A percentile compares a stretch with the other conserved stretches of the same genome.
Evolutionary conservation across 2,888 invertebrate species (phyloP).

Genomic region (Apamea monoglypha): DNA sequence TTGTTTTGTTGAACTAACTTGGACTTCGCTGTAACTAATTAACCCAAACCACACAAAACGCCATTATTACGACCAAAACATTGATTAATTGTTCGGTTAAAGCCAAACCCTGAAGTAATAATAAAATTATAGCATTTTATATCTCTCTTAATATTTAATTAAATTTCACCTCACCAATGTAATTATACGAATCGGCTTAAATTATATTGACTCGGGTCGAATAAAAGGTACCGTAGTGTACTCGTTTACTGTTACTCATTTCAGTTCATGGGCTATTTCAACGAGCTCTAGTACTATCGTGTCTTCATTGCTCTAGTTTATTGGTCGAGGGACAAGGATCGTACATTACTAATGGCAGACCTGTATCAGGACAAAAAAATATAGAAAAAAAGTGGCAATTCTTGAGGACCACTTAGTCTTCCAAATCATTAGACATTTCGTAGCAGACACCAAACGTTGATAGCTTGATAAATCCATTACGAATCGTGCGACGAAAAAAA

Average conservation of each 20-base stretch:
- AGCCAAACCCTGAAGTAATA: slow-evolving; percentile 13
- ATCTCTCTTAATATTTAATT: slow-evolving; percentile 56
- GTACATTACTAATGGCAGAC: slow-evolving; percentile 61
- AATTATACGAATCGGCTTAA: slow-evolving; percentile 66
- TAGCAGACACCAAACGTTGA: slow-evolving; percentile 51
- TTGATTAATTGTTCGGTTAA: slow-evolving; percentile 20
- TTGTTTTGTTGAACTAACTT: slow-evolving; percentile 24
- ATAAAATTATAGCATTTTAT: slow-evolving; percentile 42
- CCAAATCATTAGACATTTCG: slow-evolving; percentile 62
- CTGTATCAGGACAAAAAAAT: slow-evolving; percentile 46
- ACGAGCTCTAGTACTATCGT: slow-evolving; percentile 38
- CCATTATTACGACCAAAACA: slow-evolving; percentile 6
- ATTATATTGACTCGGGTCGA: slow-evolving; percentile 60
- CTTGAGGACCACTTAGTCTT: slow-evolving; percentile 48
- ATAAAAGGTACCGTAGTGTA: slow-evolving; percentile 55
- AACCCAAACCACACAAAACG: slow-evolving; percentile 5
- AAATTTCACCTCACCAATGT: slow-evolving; percentile 57
- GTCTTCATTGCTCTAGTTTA: slow-evolving; percentile 61
- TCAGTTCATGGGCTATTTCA: slow-evolving; percentile 60
- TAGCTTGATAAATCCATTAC: slow-evolving; percentile 68
- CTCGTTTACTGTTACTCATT: slow-evolving; percentile 62
- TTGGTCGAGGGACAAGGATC: slow-evolving; percentile 49
- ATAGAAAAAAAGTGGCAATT: slow-evolving; percentile 44
- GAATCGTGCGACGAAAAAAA: slow-evolving; percentile 59
- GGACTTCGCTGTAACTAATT: slow-evolving; percentile 16